These are phyloP conservation scores for Pycnomerus fuliginosus DNA, from an alignment of 2,888 invertebrate species.

Conservation along the genomic window DNA sequence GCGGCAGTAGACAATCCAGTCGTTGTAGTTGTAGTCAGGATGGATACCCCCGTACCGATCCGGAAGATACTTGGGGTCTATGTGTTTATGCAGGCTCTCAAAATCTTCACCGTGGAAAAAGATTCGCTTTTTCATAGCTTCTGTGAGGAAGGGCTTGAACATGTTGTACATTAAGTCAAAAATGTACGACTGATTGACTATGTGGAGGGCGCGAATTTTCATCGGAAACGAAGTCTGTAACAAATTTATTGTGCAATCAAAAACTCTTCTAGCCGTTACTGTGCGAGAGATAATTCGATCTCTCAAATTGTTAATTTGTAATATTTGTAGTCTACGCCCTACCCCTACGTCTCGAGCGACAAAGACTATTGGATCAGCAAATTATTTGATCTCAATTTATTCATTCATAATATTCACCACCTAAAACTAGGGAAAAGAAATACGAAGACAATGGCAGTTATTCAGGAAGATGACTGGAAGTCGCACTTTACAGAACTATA, in stretches of 20 bases:
- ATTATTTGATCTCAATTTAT: too few relatives aligned
- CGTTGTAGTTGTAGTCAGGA: slow-evolving; percentile 71
- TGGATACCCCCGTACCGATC: slow-evolving; percentile 64
- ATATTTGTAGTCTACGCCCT: too few relatives aligned
- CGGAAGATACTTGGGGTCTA: slow-evolving; percentile 69
- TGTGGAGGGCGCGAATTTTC: slow-evolving; percentile 71
- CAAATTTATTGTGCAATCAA: slow-evolving; percentile 2
- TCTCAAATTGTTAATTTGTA: too few relatives aligned
- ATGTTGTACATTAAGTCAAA: slow-evolving; percentile 77
- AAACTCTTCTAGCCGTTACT: too few relatives aligned
- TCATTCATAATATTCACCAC: too few relatives aligned
- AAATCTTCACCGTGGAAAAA: slow-evolving; percentile 72
- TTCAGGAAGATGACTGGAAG: too few relatives aligned
- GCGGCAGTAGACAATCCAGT: slow-evolving; percentile 68
- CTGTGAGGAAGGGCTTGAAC: slow-evolving; percentile 74
- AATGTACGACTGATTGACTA: slow-evolving; percentile 79
- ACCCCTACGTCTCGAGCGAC: too few relatives aligned
- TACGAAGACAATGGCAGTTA: too few relatives aligned
- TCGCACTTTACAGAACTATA: too few relatives aligned
- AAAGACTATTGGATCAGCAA: too few relatives aligned
- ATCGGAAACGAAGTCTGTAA: slow-evolving; percentile 72
- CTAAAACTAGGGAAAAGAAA: too few relatives aligned
- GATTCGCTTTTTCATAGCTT: slow-evolving; percentile 63
- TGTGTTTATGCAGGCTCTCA: slow-evolving; percentile 72
- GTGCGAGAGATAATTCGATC: too few relatives aligned